Percentiles rank a stretch among this genome's conserved stretches.
Evolutionary conservation across 2,888 invertebrate genomes (phyloP).

Genomic region (Apocheima hispidaria): DNA sequence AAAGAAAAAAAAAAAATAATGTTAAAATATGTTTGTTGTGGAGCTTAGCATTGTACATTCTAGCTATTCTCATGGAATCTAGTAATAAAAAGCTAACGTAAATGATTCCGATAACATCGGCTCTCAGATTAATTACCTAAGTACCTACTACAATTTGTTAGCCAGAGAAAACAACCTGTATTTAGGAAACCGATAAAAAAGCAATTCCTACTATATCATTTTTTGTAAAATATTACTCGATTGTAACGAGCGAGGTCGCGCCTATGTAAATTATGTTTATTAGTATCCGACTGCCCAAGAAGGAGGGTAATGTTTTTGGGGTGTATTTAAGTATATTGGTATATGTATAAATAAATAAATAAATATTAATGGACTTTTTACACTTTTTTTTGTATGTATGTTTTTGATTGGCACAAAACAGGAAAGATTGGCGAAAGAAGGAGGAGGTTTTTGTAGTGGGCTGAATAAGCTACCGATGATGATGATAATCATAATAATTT

Average conservation of each 20-base stretch:
- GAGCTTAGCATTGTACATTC: not conserved
- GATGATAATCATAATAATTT: too few species aligned
- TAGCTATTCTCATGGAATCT: not conserved
- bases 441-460: too few species aligned
- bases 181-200: slow-evolving; percentile 11
- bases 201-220: slow-evolving; percentile 1
- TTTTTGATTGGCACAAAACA: too few species aligned
- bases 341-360: too few species aligned
- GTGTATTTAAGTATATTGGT: too few species aligned
- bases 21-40: not conserved
- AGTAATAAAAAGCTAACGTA: not conserved
- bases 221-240: not conserved
- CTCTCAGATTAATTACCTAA: slow-evolving; percentile 16
- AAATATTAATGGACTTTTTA: too few species aligned
- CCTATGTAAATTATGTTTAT: not conserved
- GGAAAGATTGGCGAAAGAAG: too few species aligned
- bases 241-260: not conserved
- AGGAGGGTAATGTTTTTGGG: too few species aligned
- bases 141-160: slow-evolving; percentile 14
- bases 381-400: too few species aligned
- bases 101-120: slow-evolving; percentile 22
- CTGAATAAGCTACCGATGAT: too few species aligned
- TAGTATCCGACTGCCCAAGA: too few species aligned
- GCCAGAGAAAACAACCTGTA: slow-evolving; percentile 15
- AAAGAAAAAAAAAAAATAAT: not conserved